phyloP scores from a whole-genome alignment of 2,113 vertebrate species.

The Coptodon bakossiorum region DNA sequence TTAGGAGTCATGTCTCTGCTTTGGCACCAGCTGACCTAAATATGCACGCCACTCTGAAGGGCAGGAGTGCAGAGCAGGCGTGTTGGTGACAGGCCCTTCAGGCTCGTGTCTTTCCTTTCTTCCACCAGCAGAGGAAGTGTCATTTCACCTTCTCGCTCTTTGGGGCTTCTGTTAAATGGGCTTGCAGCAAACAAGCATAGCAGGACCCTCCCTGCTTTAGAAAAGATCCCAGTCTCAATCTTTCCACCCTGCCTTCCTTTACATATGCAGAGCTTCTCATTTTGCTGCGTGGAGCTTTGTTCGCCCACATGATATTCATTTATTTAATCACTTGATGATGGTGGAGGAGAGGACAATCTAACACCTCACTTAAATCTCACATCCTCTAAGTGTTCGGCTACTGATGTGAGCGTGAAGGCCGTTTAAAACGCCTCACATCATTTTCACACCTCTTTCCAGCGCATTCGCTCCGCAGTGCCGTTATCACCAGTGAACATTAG shows the following conservation, averaged over 20 bases:
- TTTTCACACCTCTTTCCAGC: background rate
- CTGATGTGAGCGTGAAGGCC: background rate
- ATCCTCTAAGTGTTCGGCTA: background rate
- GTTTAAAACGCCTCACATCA: background rate
- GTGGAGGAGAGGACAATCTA: background rate
- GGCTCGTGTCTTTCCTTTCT: background rate
- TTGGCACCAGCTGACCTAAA: background rate
- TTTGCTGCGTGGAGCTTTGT: background rate
- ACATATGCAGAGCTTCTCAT: background rate
- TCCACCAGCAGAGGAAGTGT: conserved; percentile 4
- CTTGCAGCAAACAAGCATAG: background rate
- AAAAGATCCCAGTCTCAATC: background rate
- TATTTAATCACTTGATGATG: background rate
- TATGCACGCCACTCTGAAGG: background rate
- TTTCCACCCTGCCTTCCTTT: background rate
- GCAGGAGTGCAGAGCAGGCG: background rate
- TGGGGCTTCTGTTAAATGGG: background rate
- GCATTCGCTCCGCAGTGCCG: background rate
- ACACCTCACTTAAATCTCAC: background rate
- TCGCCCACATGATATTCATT: accelerated
- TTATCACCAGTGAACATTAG: background rate
- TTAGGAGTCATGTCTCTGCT: background rate
- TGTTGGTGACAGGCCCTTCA: background rate
- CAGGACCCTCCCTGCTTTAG: background rate
- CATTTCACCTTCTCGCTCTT: background rate